Conservation (phyloP, 2,797 vertebrate species). For the Caiman crocodilus region DNA sequence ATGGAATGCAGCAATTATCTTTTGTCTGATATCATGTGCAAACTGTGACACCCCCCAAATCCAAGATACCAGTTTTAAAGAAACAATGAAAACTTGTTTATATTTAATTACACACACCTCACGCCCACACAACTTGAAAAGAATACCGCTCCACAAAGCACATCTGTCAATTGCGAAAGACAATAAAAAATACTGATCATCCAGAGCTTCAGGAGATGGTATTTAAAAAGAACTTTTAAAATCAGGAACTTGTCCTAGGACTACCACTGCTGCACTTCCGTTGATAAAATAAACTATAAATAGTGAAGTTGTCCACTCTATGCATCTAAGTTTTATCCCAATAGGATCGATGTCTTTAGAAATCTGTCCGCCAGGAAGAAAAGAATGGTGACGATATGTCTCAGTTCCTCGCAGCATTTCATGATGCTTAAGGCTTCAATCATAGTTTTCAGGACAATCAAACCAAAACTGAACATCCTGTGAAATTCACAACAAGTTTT, state of each 20-base stretch:
- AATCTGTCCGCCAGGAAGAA: background rate
- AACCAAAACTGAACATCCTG: background rate
- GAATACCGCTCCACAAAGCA: background rate
- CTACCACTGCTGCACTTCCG: background rate
- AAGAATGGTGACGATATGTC: background rate
- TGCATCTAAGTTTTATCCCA: background rate
- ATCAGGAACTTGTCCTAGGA: background rate
- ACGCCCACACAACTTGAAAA: background rate
- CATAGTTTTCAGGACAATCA: background rate
- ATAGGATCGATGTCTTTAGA: background rate
- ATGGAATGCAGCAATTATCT: background rate
- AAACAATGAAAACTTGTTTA: background rate
- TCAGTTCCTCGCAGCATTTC: background rate
- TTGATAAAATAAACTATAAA: background rate
- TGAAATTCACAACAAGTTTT: rapidly evolving
- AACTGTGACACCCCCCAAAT: conserved; percentile 1
- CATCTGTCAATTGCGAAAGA: background rate
- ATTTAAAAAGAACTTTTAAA: background rate
- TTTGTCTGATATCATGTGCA: background rate
- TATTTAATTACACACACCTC: background rate
- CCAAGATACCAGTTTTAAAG: background rate
- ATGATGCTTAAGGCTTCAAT: background rate
- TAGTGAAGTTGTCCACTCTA: background rate
- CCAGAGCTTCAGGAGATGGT: background rate
- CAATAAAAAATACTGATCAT: background rate